Evolutionary conservation across 2,797 vertebrate species (phyloP), one percentile per base, ranked within the genome.

Genomic region (Helicolenus hilgendorfi): DNA sequence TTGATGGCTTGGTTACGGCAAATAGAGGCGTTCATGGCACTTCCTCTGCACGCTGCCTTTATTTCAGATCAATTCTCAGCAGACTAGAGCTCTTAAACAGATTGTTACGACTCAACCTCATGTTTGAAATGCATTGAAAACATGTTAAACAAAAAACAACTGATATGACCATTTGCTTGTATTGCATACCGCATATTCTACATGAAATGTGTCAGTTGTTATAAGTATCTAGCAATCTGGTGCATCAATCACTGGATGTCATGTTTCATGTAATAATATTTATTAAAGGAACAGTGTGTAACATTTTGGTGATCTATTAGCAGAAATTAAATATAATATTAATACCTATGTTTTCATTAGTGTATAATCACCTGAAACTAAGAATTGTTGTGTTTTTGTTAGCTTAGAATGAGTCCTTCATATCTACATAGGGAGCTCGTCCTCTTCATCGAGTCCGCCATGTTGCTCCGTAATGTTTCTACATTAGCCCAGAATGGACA

Each of bases 1-100:
- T n/a, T 41, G 63, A 78, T 56, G 60, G 62, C n/a, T 72, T 69
- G 22, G 73, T 85, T 9, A 59, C 3, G 27, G 79, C 31, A 49
- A 22, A 22, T 1, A 9, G 41, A 79, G 24, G 68, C 49, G 15
- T 84, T 70, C 22, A 53, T 59, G 26, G 24, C 2, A 2, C 20
- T 55, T 77, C 62, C 73, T 77, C 35, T 11, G 41, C 10, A 0
- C 58, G 7, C 20, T 4, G 33, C 36, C 4, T 76, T 72, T 41
- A 58, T 67, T 71, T 74, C n/a, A 18, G 20, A 59, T 11, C 4
- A 20, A 29, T 18, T 55, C 15, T 74, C 15, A 65, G 35, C 11
- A 14, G 38, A 77, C 31, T 10, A 11, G 3, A 35, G 56, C 72
- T 83, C 36, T 24, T 38, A 70, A 74, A 38, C 77, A 56, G 13